These are phyloP conservation scores for Lasioglossum pauxillum DNA, from an alignment of 2,888 invertebrate species.

Conservation along the genomic window DNA sequence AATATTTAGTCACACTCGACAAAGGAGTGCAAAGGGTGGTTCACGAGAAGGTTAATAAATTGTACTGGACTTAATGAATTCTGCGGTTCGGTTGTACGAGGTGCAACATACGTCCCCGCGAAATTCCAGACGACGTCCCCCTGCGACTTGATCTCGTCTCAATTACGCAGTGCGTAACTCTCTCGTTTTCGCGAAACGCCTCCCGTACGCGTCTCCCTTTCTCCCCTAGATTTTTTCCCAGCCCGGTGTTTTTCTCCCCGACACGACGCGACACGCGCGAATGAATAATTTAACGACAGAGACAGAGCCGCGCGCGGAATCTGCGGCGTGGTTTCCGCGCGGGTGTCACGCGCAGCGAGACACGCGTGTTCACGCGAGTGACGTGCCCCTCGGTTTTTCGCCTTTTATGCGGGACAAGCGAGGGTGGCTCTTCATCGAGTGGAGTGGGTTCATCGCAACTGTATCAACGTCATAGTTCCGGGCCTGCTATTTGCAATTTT, in stretches of 20 bases:
- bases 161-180: not conserved
- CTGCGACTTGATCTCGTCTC: not conserved
- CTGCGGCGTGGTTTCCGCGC: conserved; percentile 55
- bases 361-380: conserved; percentile 73
- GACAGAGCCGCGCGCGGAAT: conserved; percentile 54
- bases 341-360: conserved; percentile 45
- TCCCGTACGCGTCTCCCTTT: not conserved
- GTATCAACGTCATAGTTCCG: conserved; percentile 7
- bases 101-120: not conserved
- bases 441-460: conserved; percentile 17
- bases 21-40: too few relatives aligned
- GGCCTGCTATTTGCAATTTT: not conserved
- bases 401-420: conserved; percentile 66
- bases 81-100: not conserved
- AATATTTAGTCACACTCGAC: too few relatives aligned
- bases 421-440: conserved; percentile 55
- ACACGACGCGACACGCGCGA: not conserved
- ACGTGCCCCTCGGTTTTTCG: conserved; percentile 73
- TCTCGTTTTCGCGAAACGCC: not conserved
- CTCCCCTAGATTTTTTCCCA: not conserved
- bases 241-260: not conserved
- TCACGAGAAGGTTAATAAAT: not conserved
- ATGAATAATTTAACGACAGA: conserved; percentile 1
- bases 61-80: not conserved
- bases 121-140: not conserved